A percentile compares a stretch with the other conserved stretches of the same genome.
These are phyloP conservation scores for Delichon dasypus DNA, from an alignment of 2,797 vertebrate species.

Conservation along the genomic window DNA sequence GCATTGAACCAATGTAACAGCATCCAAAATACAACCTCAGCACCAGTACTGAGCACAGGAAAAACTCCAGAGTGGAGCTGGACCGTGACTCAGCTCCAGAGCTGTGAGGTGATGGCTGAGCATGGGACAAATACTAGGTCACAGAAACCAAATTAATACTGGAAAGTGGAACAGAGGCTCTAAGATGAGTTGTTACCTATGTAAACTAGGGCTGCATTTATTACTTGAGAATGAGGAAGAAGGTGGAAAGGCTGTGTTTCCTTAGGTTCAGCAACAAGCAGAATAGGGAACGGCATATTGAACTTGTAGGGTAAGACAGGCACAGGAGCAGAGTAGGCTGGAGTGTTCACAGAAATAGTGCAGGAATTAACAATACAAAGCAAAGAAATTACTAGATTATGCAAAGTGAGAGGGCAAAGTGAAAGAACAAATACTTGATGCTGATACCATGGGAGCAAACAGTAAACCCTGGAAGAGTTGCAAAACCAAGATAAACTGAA, in stretches of 20 bases:
- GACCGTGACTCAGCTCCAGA: neutral
- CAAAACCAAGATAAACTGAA: neutral
- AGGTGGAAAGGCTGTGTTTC: neutral
- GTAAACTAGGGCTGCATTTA: constrained; percentile 21
- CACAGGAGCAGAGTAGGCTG: neutral
- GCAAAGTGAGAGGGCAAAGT: neutral
- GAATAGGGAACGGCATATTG: neutral
- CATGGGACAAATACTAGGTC: constrained; percentile 11
- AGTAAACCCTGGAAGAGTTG: neutral
- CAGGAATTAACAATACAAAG: neutral
- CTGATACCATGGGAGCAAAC: neutral
- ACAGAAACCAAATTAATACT: constrained; percentile 51
- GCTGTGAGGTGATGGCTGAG: neutral
- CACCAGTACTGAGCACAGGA: neutral
- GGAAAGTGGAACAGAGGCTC: constrained; percentile 12
- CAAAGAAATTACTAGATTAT: neutral
- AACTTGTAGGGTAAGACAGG: neutral
- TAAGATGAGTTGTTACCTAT: neutral
- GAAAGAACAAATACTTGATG: neutral
- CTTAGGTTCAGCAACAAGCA: neutral
- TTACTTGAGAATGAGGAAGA: constrained; percentile 35
- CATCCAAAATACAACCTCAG: neutral
- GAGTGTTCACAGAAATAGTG: neutral
- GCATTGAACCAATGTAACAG: neutral
- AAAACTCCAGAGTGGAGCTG: neutral